Conservation (phyloP, 53 echinoderm and acorn worm species). For the Luidia sarsii region DNA sequence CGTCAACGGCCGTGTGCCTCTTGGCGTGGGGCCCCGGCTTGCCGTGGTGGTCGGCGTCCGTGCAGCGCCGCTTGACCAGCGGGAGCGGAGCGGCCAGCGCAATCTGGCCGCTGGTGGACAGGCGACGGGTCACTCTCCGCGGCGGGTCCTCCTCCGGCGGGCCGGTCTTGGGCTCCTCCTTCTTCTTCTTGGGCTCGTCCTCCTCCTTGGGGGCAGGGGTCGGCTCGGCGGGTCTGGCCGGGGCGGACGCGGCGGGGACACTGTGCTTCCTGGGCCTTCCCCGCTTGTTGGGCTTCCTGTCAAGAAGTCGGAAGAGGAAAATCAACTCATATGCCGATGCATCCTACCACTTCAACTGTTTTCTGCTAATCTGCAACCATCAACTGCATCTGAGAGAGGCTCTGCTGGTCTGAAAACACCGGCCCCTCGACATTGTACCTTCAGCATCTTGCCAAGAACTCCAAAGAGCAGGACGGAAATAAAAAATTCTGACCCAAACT, state of each 20-base stretch:
- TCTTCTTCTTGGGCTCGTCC: too few relatives aligned
- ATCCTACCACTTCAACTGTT: too few relatives aligned
- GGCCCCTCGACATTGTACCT: too few relatives aligned
- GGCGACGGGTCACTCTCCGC: constrained; percentile 76
- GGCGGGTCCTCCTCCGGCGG: constrained; percentile 62
- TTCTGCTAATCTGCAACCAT: too few relatives aligned
- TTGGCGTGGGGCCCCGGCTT: constrained; percentile 14
- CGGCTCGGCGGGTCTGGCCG: constrained; percentile 70
- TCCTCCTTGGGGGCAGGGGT: too few relatives aligned
- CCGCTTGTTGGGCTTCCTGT: constrained; percentile 36
- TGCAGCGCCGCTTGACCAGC: constrained; percentile 16
- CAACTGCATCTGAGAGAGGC: too few relatives aligned
- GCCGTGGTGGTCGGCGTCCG: constrained; percentile 19
- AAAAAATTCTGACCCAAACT: too few relatives aligned
- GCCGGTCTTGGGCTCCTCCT: constrained; percentile 30
- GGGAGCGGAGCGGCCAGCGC: constrained; percentile 28
- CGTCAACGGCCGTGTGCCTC: constrained; percentile 17
- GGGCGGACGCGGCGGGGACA: constrained; percentile 55
- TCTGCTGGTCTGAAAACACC: too few relatives aligned
- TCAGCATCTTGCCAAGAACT: too few relatives aligned
- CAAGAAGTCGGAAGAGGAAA: background rate
- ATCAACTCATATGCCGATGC: too few relatives aligned
- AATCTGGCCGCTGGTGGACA: constrained; percentile 49
- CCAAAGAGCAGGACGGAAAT: too few relatives aligned
- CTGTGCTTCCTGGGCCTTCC: constrained; percentile 41